phyloP scores from a whole-genome alignment of 2,888 invertebrate genomes.

The Branchipolynoe longqiensis region DNA sequence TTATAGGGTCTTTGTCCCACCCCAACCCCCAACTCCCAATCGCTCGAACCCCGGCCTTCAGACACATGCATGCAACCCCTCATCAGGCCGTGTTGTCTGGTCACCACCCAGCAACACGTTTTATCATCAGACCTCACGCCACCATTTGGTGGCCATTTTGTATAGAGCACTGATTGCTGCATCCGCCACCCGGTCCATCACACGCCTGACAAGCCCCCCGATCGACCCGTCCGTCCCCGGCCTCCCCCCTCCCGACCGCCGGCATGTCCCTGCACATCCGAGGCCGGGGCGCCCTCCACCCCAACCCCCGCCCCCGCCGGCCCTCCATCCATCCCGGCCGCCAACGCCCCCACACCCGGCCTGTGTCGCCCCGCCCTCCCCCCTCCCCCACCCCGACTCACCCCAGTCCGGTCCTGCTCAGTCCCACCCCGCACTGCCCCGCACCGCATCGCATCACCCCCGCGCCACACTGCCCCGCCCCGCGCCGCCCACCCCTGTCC shows the following conservation, averaged over 20 bases:
- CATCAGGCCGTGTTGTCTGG: constrained; percentile 42
- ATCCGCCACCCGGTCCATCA: constrained; percentile 9
- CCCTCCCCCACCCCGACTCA: background rate
- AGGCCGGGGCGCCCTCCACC: background rate
- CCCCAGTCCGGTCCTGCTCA: background rate
- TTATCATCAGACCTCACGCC: constrained; percentile 48
- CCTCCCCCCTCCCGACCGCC: background rate
- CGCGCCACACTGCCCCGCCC: background rate
- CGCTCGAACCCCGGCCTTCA: too few species aligned
- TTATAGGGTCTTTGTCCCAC: too few species aligned
- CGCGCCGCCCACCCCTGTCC: constrained; percentile 14
- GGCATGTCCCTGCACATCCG: background rate
- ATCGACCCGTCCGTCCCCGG: background rate
- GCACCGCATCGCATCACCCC: background rate
- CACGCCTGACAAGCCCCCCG: background rate
- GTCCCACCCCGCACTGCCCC: background rate
- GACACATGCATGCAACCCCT: too few species aligned
- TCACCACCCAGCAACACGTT: constrained; percentile 17
- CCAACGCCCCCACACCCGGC: background rate
- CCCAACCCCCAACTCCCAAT: too few species aligned
- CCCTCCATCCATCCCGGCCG: background rate
- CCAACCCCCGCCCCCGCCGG: background rate
- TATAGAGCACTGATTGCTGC: constrained; percentile 40
- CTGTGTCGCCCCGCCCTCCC: background rate
- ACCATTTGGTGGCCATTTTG: constrained; percentile 44